Conservation (phyloP, 2,797 vertebrate species). For the Simalia tracyae region DNA sequence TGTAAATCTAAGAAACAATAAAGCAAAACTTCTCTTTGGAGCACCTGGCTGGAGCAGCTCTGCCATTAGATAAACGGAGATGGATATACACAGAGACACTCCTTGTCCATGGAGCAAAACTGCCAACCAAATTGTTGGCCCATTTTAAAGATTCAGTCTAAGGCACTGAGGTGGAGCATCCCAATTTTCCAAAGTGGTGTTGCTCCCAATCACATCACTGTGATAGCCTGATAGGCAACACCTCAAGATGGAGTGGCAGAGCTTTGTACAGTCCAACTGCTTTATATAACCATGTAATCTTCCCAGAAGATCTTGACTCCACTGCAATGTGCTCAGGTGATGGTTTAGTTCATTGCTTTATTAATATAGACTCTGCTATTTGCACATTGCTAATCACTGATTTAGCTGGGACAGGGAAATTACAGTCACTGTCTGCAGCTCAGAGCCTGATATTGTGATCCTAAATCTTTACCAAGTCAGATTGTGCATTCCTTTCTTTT, state of each 20-base stretch:
- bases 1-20: neutral
- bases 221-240: neutral
- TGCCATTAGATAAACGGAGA: neutral
- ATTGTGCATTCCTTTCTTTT: slow-evolving; percentile 8
- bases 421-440: neutral
- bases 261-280: neutral
- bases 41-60: neutral
- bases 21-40: neutral
- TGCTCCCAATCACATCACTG: neutral
- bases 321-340: neutral
- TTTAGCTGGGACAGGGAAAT: neutral
- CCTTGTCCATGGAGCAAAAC: neutral
- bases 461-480: slow-evolving; percentile 34
- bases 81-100: neutral
- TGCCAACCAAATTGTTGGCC: neutral
- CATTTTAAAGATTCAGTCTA: neutral
- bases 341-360: neutral
- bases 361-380: neutral
- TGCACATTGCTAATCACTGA: slow-evolving; percentile 7
- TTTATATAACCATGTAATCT: neutral
- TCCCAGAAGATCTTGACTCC: neutral
- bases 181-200: neutral
- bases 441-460: slow-evolving; percentile 14
- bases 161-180: neutral
- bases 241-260: neutral